Evolutionary conservation across 2,797 vertebrate species (phyloP).

Genomic region (Megalops cyprinoides): DNA sequence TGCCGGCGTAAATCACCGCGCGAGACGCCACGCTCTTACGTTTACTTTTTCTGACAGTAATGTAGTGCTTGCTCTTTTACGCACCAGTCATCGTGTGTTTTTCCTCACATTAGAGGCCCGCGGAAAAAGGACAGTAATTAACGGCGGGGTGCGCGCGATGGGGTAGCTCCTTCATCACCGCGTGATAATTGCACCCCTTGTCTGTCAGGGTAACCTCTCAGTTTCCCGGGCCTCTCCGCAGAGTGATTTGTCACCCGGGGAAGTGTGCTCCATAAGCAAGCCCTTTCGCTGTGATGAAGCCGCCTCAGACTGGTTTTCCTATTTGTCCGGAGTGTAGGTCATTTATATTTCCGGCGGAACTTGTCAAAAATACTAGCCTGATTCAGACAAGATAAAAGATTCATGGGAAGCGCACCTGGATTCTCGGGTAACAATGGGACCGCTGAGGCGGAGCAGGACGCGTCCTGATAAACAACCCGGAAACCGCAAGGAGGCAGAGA

Average conservation of each 20-base stretch:
- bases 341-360: constrained; percentile 81
- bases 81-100: constrained; percentile 99
- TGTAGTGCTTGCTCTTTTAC: constrained; percentile 99
- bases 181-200: constrained; percentile 99
- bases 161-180: constrained; percentile 98
- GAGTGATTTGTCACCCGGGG: constrained; percentile 91
- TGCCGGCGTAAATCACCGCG: constrained; percentile 98
- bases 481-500: neutral
- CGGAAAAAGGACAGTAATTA: constrained; percentile 99
- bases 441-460: neutral
- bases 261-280: constrained; percentile 62
- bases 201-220: constrained; percentile 95
- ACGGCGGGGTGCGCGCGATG: constrained; percentile 85
- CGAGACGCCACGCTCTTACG: constrained; percentile 85
- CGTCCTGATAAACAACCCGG: constrained; percentile 2
- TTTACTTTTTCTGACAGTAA: constrained; percentile 99
- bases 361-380: constrained; percentile 85
- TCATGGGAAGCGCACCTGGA: constrained; percentile 74
- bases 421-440: constrained; percentile 58
- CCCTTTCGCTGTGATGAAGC: constrained; percentile 65
- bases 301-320: constrained; percentile 71
- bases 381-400: constrained; percentile 78
- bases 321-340: constrained; percentile 82
- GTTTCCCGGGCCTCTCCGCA: constrained; percentile 77
- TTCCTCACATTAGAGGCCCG: constrained; percentile 99